These are phyloP conservation scores for Ganaspis brasiliensis DNA, from an alignment of 2,888 invertebrate species.

Conservation along the genomic window DNA sequence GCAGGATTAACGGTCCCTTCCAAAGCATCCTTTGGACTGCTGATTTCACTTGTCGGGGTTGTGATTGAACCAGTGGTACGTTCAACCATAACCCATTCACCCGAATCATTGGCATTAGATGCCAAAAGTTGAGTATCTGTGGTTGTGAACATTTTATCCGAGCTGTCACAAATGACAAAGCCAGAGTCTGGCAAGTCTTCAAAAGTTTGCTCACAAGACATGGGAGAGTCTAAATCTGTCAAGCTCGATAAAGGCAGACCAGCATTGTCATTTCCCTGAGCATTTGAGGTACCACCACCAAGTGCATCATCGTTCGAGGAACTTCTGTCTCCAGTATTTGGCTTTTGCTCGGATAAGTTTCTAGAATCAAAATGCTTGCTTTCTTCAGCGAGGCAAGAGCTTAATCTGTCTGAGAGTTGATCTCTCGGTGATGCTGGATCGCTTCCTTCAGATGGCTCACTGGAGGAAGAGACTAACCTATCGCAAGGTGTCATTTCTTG, in stretches of 20 bases:
- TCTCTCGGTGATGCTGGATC: slow-evolving; percentile 62
- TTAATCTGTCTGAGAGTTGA: slow-evolving; percentile 58
- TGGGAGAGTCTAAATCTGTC: slow-evolving; percentile 77
- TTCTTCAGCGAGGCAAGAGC: slow-evolving; percentile 56
- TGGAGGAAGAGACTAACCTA: slow-evolving; percentile 65
- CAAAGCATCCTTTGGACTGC: slow-evolving; percentile 70
- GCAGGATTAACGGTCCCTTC: slow-evolving; percentile 71
- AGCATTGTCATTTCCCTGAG: slow-evolving; percentile 62
- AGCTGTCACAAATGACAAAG: slow-evolving; percentile 73
- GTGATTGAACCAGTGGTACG: slow-evolving; percentile 72
- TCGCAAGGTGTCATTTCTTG: slow-evolving; percentile 75
- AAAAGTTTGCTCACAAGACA: slow-evolving; percentile 77
- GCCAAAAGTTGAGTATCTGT: slow-evolving; percentile 70
- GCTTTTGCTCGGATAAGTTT: slow-evolving; percentile 56
- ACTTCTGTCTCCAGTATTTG: slow-evolving; percentile 47
- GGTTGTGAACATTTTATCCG: slow-evolving; percentile 74
- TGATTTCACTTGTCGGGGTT: slow-evolving; percentile 71
- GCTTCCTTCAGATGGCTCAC: slow-evolving; percentile 56
- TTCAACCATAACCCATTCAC: slow-evolving; percentile 76
- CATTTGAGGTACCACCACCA: slow-evolving; percentile 54
- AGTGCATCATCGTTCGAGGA: slow-evolving; percentile 54
- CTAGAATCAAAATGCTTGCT: slow-evolving; percentile 53
- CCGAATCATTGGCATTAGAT: slow-evolving; percentile 72
- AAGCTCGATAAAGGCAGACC: slow-evolving; percentile 68
- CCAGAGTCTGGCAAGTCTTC: slow-evolving; percentile 75